Evolutionary conservation across 2,113 vertebrate species (phyloP).

Genomic region (Formicarius rufipectus): DNA sequence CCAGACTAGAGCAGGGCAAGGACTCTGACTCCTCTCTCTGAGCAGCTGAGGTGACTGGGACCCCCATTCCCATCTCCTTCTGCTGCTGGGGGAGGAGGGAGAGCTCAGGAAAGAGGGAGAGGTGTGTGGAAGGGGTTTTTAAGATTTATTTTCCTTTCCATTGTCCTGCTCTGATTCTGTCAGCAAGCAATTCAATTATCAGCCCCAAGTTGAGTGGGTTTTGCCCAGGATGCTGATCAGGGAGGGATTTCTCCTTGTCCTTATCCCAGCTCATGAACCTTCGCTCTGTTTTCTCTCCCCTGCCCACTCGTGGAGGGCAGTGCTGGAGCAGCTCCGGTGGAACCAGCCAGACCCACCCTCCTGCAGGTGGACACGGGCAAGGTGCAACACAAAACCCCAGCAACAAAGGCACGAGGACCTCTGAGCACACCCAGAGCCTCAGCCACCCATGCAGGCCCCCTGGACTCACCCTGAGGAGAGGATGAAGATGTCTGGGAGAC

Average conservation of each 20-base stretch:
- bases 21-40: not conserved
- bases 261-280: not conserved
- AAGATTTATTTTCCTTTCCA: not conserved
- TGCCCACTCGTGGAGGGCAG: not conserved
- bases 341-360: not conserved
- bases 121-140: not conserved
- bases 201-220: not conserved
- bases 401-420: not conserved
- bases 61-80: not conserved
- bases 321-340: not conserved
- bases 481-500: constrained; percentile 82
- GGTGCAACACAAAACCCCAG: not conserved
- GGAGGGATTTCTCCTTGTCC: not conserved
- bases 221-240: not conserved
- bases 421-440: not conserved
- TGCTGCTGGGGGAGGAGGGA: not conserved
- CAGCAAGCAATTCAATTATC: not conserved
- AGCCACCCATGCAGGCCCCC: not conserved
- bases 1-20: not conserved
- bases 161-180: not conserved
- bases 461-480: constrained; percentile 88
- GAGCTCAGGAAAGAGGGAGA: not conserved
- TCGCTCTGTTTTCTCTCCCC: not conserved
- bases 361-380: not conserved
- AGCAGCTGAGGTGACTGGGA: not conserved